Conservation (phyloP, 37 sponge, comb jelly and placozoan species). For the Halichondria panicea region DNA sequence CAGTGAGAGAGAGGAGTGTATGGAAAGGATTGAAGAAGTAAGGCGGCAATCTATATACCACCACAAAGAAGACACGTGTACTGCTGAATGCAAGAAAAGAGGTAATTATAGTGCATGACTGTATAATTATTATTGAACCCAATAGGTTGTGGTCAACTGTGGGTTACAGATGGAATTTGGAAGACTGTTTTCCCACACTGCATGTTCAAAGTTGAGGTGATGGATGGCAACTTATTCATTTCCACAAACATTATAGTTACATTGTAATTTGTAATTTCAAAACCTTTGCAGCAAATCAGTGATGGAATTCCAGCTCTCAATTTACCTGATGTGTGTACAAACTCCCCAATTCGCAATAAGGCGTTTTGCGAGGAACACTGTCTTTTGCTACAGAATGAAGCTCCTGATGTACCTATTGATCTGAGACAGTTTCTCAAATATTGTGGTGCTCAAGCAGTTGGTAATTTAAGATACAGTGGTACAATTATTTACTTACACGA, state of each 20-base stretch:
- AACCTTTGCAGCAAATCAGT: slow-evolving; percentile 17
- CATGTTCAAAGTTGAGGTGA: slow-evolving; percentile 50
- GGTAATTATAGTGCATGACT: slow-evolving; percentile 18
- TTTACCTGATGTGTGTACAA: slow-evolving; percentile 42
- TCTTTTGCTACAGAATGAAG: slow-evolving; percentile 2
- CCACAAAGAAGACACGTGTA: slow-evolving; percentile 17
- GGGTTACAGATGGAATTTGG: slow-evolving; percentile 69
- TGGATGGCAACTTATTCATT: too few species aligned
- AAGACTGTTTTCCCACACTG: slow-evolving; percentile 52
- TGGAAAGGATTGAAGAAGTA: slow-evolving; percentile 8
- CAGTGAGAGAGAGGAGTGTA: slow-evolving; percentile 28
- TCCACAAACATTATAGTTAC: neutral
- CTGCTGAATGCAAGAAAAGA: slow-evolving; percentile 24
- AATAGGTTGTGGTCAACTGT: slow-evolving; percentile 53
- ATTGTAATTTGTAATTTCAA: neutral
- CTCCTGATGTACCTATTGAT: slow-evolving; percentile 30
- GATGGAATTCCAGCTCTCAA: slow-evolving; percentile 32
- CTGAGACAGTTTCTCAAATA: slow-evolving; percentile 31
- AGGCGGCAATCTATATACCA: slow-evolving; percentile 12
- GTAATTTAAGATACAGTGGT: neutral
- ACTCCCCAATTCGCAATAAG: slow-evolving; percentile 18
- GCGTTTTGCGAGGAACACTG: slow-evolving; percentile 49
- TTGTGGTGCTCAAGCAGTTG: slow-evolving; percentile 23
- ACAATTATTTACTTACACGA: neutral
- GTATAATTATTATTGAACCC: neutral